Base-by-base conservation (phyloP, 1,140 invertebrate species). In the Caerostris extrusa region DNA sequence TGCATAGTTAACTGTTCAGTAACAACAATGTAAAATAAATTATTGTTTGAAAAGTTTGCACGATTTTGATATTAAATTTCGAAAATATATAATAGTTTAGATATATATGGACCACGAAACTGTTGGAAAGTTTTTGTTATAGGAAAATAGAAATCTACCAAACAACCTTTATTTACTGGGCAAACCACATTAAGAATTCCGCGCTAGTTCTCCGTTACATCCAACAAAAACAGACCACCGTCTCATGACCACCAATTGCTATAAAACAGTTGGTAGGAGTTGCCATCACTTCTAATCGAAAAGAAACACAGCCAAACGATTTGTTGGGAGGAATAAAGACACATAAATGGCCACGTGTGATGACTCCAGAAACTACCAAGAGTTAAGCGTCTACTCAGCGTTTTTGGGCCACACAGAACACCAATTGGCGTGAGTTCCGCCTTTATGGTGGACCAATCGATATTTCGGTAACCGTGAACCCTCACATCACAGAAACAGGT, bases 391-490 rank as follows among this genome's bases (percentile, higher is more conserved):
- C 71, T 77, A 12, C 71, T 77, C 71, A 77, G 71, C 71, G 53
- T 12, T 77, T 77, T 34, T 10, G 34, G 71, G 8, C 10, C 71
- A 77, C 71, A 12, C 19, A 5, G 19, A 12, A 34, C 71, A 77
- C 71, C 71, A 50, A 77, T 77, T 3, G 34, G 34, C 34, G 71
- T 50, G 71, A 77, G 71, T 14, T 53, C 19, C 34, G 71, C 71
- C 71, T 87, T 60, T 19, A 3, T 60, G 17, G 7, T 7, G 58
- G 19, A 19, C 12, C 57, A 60, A 87, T 87, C 58, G 85, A 87
- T 87, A 50, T 87, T 61, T 60, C 19, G 85, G 57, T 61, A 87
- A 87, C 85, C 85, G 87, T 89, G 87, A 89, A 34, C 87, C 87
- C 60, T 53, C 55, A 69, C 87, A 14, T 56, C 7, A 71, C 6